Evolutionary conservation across 2,113 vertebrate species (phyloP), one percentile per base, ranked within the genome.

Genomic region (Mesoclemmys tuberculata): DNA sequence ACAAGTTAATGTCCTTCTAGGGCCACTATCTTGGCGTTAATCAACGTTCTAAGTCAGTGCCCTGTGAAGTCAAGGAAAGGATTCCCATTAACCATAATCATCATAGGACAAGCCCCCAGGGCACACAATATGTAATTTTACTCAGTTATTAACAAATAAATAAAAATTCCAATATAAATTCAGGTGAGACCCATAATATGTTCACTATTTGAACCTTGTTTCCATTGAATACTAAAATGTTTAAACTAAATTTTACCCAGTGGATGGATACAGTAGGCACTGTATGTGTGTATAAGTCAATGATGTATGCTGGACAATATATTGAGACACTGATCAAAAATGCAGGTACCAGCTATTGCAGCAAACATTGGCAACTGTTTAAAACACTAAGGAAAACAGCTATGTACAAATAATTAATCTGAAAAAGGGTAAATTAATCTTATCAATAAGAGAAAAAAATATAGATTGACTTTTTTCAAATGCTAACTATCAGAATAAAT

Each of bases 351-450:
- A 94, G 31, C 46, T 58, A 77, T 5, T 61, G 51, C 79, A 80
- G 75, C n/a, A 95, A 91, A 90, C 85, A 90, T 87, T 84, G 87
- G 87, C 26, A 5, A 2, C 78, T 75, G 68, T 35, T 94, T 85
- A 86, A 88, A 92, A 92, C 84, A 29, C 64, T 86, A 84, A 88
- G 44, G 46, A 92, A 93, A 85, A 31, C 5, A 91, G 27, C 46
- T 52, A 61, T 7, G 75, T 1, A 82, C 78, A 38, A 80, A 19
- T 51, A 87, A 93, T n/a, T 14, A 88, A 11, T 18, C 90, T 48
- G 78, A 44, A 64, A 88, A 64, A 95, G 91, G 48, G 16, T 85
- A 84, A 38, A 64, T 71, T 75, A 89, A 46, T 41, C 48, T 27
- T 77, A 71, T 35, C 55, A 74, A 84, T 49, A 48, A 51, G 35